Percentiles rank a stretch among this genome's conserved stretches.
These are phyloP conservation scores for Candoia aspera DNA, from an alignment of 2,113 vertebrate genomes.

Conservation along the genomic window DNA sequence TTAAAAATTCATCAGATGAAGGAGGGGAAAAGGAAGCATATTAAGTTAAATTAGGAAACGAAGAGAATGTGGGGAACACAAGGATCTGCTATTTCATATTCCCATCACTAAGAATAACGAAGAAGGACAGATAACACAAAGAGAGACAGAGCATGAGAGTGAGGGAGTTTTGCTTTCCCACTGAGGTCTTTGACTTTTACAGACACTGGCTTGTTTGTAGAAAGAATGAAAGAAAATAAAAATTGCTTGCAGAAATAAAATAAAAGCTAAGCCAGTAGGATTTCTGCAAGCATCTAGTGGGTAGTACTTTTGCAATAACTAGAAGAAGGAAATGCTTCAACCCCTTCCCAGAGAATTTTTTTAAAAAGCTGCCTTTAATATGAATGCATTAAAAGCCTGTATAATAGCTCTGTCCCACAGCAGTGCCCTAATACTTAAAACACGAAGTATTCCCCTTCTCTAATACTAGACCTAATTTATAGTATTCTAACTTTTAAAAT, in stretches of 20 bases:
- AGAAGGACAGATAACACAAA: too few relatives aligned
- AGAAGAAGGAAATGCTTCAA: background rate
- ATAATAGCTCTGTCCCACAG: background rate
- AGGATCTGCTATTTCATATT: background rate
- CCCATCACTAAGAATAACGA: background rate
- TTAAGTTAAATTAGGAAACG: background rate
- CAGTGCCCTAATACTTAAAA: background rate
- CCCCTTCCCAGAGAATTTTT: background rate
- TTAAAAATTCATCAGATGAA: background rate
- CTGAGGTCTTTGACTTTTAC: background rate
- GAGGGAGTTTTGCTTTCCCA: background rate
- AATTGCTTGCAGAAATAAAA: background rate
- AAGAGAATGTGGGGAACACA: background rate
- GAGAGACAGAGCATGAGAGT: too few relatives aligned
- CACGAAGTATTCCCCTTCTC: too few relatives aligned
- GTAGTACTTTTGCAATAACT: background rate
- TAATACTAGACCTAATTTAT: too few relatives aligned
- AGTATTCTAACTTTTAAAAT: too few relatives aligned
- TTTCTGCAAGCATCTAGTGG: background rate
- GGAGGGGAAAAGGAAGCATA: background rate
- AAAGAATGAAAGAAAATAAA: background rate
- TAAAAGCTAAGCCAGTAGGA: background rate
- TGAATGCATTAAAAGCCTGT: background rate
- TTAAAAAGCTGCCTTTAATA: background rate
- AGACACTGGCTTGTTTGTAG: background rate